Evolutionary conservation across 2,888 invertebrate species (phyloP).

Genomic region (Mimachlamys varia): DNA sequence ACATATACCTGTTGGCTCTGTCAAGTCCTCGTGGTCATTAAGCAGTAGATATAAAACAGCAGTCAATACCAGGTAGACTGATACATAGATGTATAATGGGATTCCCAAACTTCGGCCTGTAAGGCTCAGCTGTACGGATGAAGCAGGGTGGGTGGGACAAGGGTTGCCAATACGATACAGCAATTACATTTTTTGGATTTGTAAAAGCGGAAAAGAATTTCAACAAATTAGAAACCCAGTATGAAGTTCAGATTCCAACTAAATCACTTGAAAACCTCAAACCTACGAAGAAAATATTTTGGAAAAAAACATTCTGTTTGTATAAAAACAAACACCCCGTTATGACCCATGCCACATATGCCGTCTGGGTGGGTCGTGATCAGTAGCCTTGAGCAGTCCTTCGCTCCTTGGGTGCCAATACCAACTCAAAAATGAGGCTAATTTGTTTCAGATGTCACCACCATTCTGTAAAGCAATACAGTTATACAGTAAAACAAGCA

Average conservation of each 20-base stretch:
- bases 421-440: neutral
- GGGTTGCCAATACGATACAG: neutral
- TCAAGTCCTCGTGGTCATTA: too few species aligned
- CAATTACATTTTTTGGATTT: neutral
- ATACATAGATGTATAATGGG: too few species aligned
- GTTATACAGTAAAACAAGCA: neutral
- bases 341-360: too few species aligned
- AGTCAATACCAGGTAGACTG: too few species aligned
- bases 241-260: neutral
- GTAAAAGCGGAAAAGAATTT: neutral
- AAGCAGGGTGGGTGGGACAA: neutral
- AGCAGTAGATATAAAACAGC: too few species aligned
- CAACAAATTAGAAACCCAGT: neutral
- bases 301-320: neutral
- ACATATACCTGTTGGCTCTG: too few species aligned
- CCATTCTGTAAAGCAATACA: neutral
- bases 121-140: neutral
- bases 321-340: too few species aligned
- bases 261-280: neutral
- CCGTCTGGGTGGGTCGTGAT: neutral
- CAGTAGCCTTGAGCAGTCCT: neutral
- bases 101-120: neutral
- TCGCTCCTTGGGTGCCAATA: neutral
- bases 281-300: neutral
- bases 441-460: conserved; percentile 24